Base-by-base conservation (phyloP, 2,888 invertebrate genomes). In the Polia nebulosa region DNA sequence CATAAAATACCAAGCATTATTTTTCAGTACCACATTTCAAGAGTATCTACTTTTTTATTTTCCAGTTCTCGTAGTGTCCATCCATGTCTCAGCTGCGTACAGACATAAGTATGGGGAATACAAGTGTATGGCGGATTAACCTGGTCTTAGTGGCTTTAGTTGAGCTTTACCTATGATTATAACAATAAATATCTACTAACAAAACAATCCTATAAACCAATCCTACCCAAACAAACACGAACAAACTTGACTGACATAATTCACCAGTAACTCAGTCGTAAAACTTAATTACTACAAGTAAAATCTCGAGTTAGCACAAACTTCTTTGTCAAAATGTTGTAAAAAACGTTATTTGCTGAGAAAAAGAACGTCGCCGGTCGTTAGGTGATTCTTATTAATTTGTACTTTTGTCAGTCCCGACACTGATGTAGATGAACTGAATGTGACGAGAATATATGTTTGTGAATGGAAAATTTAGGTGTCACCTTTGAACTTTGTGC, bases 341-440 rank as follows among this genome's bases (percentile, higher is more conserved):
- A 63, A 74, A 75, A 80, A 75, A 76, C 57, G 70, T 73, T 72
- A 71, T 83, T 78, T 69, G 60, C 56, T 13, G 45, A 63, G 76
- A 78, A 84, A 81, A 83, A 81, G 75, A 82, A 78, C 67, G 60
- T 70, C 63, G 56, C 55, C 53, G 74, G 79, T 83, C 87, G 87
- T 87, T 84, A 85, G 89, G 89, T 89, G 89, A 91, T 92, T 91
- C 89, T 91, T 92, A 91, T 91, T 92, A 91, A 92, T 93, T 93
- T 91, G 87, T 89, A 89, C 89, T 88, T 89, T 88, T 89, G 88
- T 89, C 87, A 80, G 65, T 36, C 17, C 13, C 32, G 34, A 64
- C 73, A 13, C n/a, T 25, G 79, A 81, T 63, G 47, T 69, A 51
- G 41, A 34, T 0, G 25, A 0, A 0, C 76, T 79, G 22, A 66